Conservation (phyloP, 1,140 invertebrate genomes). For the Drosophila setifemur region DNA sequence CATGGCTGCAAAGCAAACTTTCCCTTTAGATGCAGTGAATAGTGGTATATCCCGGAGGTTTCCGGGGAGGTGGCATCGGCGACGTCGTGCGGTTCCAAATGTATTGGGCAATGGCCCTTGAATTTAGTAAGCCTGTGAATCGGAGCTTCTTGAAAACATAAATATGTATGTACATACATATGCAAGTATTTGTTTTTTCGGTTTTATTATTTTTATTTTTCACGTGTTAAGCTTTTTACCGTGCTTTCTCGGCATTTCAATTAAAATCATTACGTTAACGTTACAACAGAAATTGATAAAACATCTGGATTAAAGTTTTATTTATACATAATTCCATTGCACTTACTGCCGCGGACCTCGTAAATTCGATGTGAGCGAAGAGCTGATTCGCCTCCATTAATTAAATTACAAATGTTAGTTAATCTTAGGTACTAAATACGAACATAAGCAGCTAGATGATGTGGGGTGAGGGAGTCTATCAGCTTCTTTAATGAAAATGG, state of each 20-base stretch:
- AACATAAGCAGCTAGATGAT: slow-evolving; percentile 55
- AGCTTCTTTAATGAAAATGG: slow-evolving; percentile 32
- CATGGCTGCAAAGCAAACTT: too few relatives aligned
- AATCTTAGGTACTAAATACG: slow-evolving; percentile 67
- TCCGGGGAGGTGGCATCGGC: too few relatives aligned
- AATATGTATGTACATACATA: too few relatives aligned
- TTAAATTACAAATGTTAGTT: slow-evolving; percentile 73
- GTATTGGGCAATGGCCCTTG: too few relatives aligned
- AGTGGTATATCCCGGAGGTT: too few relatives aligned
- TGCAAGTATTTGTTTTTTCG: too few relatives aligned
- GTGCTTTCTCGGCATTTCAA: slow-evolving; percentile 17
- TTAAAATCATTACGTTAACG: slow-evolving; percentile 55
- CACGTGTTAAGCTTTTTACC: slow-evolving; percentile 44
- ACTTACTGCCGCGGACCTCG: slow-evolving; percentile 46
- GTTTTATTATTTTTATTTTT: slow-evolving; percentile 47
- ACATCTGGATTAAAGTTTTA: slow-evolving; percentile 55
- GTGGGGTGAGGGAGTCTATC: slow-evolving; percentile 2
- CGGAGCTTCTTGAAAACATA: too few relatives aligned
- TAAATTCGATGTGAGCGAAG: slow-evolving; percentile 51
- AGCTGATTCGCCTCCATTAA: slow-evolving; percentile 28
- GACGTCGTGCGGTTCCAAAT: too few relatives aligned
- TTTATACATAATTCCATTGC: slow-evolving; percentile 66
- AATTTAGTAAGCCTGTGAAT: too few relatives aligned
- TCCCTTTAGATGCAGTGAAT: too few relatives aligned
- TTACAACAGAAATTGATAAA: slow-evolving; percentile 59